Base-by-base conservation (phyloP, 1,140 invertebrate species). In the fruit fly (Drosophila melanogaster) region DNA sequence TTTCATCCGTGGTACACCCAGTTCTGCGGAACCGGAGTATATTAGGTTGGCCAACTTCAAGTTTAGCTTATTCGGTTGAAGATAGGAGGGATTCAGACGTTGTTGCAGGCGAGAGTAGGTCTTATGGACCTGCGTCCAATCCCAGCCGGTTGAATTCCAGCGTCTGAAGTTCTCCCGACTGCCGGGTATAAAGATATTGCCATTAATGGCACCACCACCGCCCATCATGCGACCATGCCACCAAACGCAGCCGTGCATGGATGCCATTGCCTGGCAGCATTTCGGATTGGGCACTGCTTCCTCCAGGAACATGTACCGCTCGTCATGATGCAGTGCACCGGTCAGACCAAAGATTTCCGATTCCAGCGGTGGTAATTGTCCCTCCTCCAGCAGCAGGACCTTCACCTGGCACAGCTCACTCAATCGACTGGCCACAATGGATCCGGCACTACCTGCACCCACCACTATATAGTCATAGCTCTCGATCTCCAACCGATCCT, bases 101-200 rank as follows among this genome's bases (percentile, higher is more conserved):
- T 37, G 4, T 37, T 69, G 55, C 7, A 83, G 55, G 1, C 61
- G 59, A 0, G 40, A 22, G 17, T 83, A 87, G 5, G 64, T 26
- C 94, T 95, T 96, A 11, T 96, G 93, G 79, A 97, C 95, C 4
- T 90, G 56, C 84, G 94, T 91, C 86, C 94, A 96, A 15, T 93
- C 93, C 96, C 96, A 96, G 14, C 94, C 94, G 14, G 84, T 64
- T 47, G 93, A 92, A 5, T 93, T 93, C 91, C 96, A 97, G 46
- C 85, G 79, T 50, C 94, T 91, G 58, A 93, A 94, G 74, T 94
- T 94, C 17, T 71, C 62, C 2, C 93, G 93, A 90, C 96, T 95
- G 1, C 96, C 96, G 37, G 96, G 92, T 0, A 95, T 93, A 81
- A 96, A 96, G 33, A 96, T 94, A 94, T 96, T 96, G n/a, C 94